These are phyloP conservation scores for Todiramphus saurophagus DNA, from an alignment of 2,113 vertebrate species.

Conservation along the genomic window DNA sequence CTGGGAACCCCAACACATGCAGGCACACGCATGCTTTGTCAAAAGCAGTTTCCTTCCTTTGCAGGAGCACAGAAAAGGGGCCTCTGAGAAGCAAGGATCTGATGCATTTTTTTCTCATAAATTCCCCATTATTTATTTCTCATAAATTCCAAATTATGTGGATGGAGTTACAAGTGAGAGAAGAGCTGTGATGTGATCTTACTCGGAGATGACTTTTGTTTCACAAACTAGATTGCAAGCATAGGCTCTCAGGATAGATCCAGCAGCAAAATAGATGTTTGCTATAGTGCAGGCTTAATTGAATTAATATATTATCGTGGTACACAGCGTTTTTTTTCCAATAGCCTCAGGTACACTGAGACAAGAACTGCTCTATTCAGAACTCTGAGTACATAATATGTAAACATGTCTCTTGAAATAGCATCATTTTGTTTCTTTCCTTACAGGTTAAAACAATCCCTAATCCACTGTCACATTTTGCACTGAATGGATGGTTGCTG, in stretches of 20 bases:
- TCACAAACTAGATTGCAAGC: neutral
- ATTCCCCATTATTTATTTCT: neutral
- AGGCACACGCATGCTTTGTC: neutral
- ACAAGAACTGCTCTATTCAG: neutral
- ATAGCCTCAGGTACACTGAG: neutral
- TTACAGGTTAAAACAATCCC: neutral
- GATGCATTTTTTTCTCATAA: neutral
- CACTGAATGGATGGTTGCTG: neutral
- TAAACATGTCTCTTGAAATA: neutral
- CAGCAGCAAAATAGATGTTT: neutral
- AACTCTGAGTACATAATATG: neutral
- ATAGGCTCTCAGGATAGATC: neutral
- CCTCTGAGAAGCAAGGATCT: neutral
- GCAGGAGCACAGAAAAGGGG: neutral
- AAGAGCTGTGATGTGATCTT: neutral
- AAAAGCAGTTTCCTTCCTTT: neutral
- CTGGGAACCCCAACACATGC: neutral
- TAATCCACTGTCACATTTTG: neutral
- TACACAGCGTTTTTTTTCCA: neutral
- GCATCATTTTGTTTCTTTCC: neutral
- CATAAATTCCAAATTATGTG: neutral
- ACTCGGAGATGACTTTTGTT: neutral
- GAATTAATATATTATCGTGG: neutral
- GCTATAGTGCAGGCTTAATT: neutral
- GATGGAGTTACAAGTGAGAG: neutral